Base-by-base conservation (phyloP, 1,140 invertebrate species). In the Polypedilum pembai region DNA sequence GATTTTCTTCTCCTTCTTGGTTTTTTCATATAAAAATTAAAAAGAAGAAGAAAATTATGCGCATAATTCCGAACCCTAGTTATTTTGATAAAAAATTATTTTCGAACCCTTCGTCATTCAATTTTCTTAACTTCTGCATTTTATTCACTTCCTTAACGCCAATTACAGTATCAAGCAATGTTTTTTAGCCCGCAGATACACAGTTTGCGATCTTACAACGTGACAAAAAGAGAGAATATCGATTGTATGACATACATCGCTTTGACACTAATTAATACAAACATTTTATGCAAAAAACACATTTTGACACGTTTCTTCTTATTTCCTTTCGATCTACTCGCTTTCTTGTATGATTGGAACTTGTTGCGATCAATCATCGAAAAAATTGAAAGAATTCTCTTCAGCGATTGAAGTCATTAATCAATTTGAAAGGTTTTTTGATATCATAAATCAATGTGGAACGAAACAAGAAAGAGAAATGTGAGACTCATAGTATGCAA, bases 261-360 rank as follows among this genome's bases (percentile, higher is more conserved):
- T 15, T 56, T 56, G 45, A 56, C 45, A 56, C n/a, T 56, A 56
- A 56, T 56, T 56, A 56, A 15, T 56, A 56, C 45, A 56, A 56
- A 56, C 45, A n/a, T 12, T 56, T 56, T 15, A 4, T 12, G 7
- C 10, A 3, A 56, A 56, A 3, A n/a, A 56, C 4, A 56, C 12
- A 56, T 33, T 33, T 33, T 56, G 45, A 56, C n/a, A 56, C 4
- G 12, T 56, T 56, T 4, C 45, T 45, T 56, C 12, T 56, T 12
- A n/a, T 45, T 56, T 56, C 12, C 45, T 56, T 15, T 56, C 10
- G 45, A 56, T n/a, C 24, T 33, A 15, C 45, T n/a, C 41, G 15
- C 15, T 12, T 15, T 56, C n/a, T 56, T 15, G 45, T 33, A 5
- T 5, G 24, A 15, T n/a, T 56, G 12, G 12, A 56, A 56, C 45